These are phyloP conservation scores for Rhagonycha fulva DNA, from an alignment of 2,888 invertebrate genomes.

Conservation along the genomic window DNA sequence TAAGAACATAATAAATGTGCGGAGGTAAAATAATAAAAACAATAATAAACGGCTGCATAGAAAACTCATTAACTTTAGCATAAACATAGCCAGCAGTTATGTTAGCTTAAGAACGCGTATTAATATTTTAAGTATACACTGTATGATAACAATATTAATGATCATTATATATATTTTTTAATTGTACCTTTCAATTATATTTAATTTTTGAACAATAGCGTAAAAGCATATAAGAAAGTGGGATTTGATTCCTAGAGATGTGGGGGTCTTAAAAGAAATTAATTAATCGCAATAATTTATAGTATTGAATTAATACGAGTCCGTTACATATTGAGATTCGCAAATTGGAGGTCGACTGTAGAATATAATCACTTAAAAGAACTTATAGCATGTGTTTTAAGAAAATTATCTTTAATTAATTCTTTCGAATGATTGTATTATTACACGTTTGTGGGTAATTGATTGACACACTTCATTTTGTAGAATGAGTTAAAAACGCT, in stretches of 20 bases:
- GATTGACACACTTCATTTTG: background rate
- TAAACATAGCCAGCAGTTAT: background rate
- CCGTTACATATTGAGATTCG: no score
- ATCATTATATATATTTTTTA: background rate
- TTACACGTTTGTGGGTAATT: background rate
- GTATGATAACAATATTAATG: background rate
- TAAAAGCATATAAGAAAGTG: no score
- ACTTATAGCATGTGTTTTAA: background rate
- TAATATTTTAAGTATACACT: background rate
- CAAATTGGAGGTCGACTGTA: background rate
- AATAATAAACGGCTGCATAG: background rate
- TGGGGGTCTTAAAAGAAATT: no score
- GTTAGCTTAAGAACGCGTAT: background rate
- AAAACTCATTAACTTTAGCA: background rate
- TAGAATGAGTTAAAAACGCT: background rate
- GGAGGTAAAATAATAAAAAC: background rate
- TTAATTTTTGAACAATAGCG: background rate
- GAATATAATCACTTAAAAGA: background rate
- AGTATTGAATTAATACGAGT: no score
- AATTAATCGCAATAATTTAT: no score
- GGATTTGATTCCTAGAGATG: no score
- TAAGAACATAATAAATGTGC: background rate
- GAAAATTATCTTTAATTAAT: background rate
- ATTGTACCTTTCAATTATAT: background rate
- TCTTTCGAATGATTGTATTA: background rate